Base-by-base conservation (phyloP, 2,113 vertebrate species). In the Boulengeromyrus knoepffleri region DNA sequence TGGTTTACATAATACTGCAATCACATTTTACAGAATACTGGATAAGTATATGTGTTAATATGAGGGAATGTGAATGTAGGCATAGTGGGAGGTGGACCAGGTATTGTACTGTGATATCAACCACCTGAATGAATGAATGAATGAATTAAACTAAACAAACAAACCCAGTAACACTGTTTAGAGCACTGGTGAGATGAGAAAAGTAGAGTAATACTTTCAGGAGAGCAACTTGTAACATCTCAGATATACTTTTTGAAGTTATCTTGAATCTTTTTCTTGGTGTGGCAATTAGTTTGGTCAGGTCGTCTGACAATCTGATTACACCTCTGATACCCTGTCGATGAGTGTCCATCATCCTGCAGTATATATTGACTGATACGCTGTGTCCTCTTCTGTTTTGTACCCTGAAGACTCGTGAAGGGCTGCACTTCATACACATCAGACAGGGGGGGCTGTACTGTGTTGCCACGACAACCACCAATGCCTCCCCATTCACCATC, bases 371-470 rank as follows among this genome's bases (percentile, higher is more conserved):
- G n/a, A 45, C 19, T 56, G 74, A 83, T 5, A 36, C n/a, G 9
- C 56, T 83, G 17, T 87, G 17, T 58, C 27, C 46, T 9, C 56
- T 52, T 90, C 10, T 87, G 31, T 15, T 89, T 31, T n/a, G 87
- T 13, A 10, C 87, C 42, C 86, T 77, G 0, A 91, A 97, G 97
- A 95, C 92, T 42, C 95, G 96, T 24, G 96, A 94, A 56, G 95
- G 94, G 12, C 92, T 95, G 42, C 95, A 97, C 92, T 98, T 97
- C 9, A 93, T 97, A 88, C 97, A 98, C 90, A 93, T 97, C 90
- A 93, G 96, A 17, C 97, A 97, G 83, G 97, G 94, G 2, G 96
- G 97, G 0, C 97, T 98, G 6, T 98, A 97, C 93, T 97, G 97
- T 92, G 97, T 97, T 45, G 97, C 93, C 70, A 97, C 96, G 0